Evolutionary conservation across 2,113 vertebrate species (phyloP).

Genomic region (Clarias gariepinus): DNA sequence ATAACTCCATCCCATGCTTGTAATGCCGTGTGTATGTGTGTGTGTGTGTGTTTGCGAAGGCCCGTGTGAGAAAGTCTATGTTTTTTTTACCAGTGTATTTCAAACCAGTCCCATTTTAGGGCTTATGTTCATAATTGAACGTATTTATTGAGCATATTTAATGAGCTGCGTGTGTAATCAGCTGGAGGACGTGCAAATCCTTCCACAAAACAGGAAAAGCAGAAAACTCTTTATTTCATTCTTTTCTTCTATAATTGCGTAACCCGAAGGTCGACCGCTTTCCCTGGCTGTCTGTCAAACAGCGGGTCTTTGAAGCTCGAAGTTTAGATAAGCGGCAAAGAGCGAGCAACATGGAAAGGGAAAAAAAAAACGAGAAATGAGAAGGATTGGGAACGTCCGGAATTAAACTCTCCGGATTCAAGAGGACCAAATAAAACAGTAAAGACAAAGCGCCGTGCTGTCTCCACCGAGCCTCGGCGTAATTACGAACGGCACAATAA

Average conservation of each 20-base stretch:
- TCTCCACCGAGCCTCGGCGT: constrained; percentile 36
- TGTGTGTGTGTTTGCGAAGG: constrained; percentile 30
- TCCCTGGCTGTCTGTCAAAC: constrained; percentile 49
- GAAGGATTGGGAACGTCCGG: constrained; percentile 57
- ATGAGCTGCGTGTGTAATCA: neutral
- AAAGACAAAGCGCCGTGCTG: constrained; percentile 26
- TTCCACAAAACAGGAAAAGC: neutral
- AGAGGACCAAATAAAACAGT: constrained; percentile 47
- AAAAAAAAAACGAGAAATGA: constrained; percentile 38
- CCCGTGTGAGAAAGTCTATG: constrained; percentile 21
- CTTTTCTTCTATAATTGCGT: constrained; percentile 27
- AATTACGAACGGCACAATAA: constrained; percentile 60
- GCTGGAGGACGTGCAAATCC: neutral
- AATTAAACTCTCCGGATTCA: constrained; percentile 58
- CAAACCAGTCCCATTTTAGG: neutral
- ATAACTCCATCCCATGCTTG: constrained; percentile 8
- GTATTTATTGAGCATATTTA: neutral
- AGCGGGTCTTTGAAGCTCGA: constrained; percentile 55
- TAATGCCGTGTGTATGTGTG: neutral
- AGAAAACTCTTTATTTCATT: neutral
- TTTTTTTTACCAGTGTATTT: neutral
- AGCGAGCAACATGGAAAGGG: constrained; percentile 37
- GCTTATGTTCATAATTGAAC: neutral
- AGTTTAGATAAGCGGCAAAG: constrained; percentile 52
- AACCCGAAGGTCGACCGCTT: constrained; percentile 45